Conservation (phyloP, 2,888 invertebrate species). For the Rotaria socialis region DNA sequence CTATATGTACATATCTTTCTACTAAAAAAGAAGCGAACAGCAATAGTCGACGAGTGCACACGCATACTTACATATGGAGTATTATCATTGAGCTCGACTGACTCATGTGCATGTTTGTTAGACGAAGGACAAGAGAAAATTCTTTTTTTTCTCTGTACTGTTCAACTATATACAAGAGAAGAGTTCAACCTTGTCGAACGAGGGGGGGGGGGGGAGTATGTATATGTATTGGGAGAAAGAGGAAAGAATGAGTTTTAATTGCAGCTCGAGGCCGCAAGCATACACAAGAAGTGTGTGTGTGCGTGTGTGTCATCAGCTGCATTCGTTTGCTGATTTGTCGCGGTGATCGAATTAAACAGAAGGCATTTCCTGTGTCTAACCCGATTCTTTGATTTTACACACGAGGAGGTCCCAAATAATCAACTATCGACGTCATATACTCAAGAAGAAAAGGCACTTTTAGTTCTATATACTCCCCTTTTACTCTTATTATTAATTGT, state of each 20-base stretch:
- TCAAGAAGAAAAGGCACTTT: background rate
- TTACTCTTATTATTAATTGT: background rate
- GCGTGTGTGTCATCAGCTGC: background rate
- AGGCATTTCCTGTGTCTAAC: background rate
- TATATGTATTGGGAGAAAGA: background rate
- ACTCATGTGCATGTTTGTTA: background rate
- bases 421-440: background rate
- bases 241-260: conserved; percentile 11
- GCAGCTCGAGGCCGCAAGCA: background rate
- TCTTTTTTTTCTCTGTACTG: too few relatives aligned
- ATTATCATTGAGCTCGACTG: conserved; percentile 13
- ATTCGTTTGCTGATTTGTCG: conserved; percentile 4
- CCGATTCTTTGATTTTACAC: background rate
- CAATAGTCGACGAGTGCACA: conserved; percentile 16
- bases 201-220: background rate
- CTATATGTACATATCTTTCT: background rate
- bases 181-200: conserved; percentile 26
- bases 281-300: background rate
- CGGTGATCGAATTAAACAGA: background rate
- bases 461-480: background rate
- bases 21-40: conserved; percentile 14
- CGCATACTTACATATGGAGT: background rate
- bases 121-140: too few relatives aligned
- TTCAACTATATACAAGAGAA: background rate
- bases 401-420: background rate